Percentiles rank a stretch among this genome's conserved stretches.
Conservation (phyloP, 2,113 vertebrate species). For the Acrocephalus kingi region DNA sequence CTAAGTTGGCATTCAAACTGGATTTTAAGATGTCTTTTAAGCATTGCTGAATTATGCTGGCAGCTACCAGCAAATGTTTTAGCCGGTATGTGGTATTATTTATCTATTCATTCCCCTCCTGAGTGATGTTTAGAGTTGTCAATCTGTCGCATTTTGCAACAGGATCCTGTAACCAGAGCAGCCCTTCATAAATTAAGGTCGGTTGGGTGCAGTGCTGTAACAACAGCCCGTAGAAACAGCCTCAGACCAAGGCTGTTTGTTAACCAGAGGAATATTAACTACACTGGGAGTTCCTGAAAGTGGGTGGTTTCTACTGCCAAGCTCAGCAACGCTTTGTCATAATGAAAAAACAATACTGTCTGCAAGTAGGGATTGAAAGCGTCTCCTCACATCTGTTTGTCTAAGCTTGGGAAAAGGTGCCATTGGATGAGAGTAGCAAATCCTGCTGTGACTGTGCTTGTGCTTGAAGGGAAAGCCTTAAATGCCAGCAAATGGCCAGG, state of each 20-base stretch:
- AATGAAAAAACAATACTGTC: constrained; percentile 62
- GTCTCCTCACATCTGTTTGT: constrained; percentile 27
- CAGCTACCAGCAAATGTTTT: background rate
- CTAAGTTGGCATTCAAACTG: background rate
- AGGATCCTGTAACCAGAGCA: background rate
- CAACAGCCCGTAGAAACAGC: background rate
- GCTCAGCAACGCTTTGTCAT: background rate
- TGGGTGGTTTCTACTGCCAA: constrained; percentile 48
- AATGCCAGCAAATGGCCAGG: background rate
- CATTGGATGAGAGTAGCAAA: constrained; percentile 36
- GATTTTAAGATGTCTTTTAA: background rate
- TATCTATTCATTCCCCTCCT: background rate
- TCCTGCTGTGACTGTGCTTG: constrained; percentile 39
- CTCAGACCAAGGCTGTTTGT: background rate
- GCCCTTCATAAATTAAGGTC: background rate
- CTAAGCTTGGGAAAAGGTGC: constrained; percentile 42
- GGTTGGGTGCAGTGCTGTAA: background rate
- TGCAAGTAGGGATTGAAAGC: constrained; percentile 56
- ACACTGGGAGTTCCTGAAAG: constrained; percentile 34
- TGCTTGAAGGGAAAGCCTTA: constrained; percentile 61
- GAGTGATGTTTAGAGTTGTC: background rate
- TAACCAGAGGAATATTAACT: background rate
- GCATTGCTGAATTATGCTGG: background rate
- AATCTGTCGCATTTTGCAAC: background rate
- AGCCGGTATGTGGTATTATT: background rate